These are phyloP conservation scores for Ypsolopha scabrella DNA, from an alignment of 2,888 invertebrate genomes.

Conservation along the genomic window DNA sequence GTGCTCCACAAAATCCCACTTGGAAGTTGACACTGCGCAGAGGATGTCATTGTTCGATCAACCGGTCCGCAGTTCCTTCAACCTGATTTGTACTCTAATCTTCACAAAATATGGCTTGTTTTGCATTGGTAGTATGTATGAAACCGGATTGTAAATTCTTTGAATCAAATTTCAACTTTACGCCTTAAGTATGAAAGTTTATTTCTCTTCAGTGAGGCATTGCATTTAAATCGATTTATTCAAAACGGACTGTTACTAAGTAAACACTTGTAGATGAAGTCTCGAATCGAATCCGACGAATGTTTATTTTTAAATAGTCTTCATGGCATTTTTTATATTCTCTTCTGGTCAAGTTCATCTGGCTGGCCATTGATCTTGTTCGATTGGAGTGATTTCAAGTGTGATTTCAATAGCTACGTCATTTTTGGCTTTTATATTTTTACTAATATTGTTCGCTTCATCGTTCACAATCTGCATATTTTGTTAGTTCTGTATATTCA, in stretches of 20 bases:
- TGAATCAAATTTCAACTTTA: not conserved
- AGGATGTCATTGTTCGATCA: constrained; percentile 34
- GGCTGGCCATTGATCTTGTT: constrained; percentile 37
- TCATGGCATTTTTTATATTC: constrained; percentile 24
- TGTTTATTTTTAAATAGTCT: constrained; percentile 58
- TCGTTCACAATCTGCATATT: not conserved
- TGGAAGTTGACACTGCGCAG: constrained; percentile 27
- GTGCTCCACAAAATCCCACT: constrained; percentile 28
- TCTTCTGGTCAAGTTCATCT: constrained; percentile 46
- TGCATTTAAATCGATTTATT: constrained; percentile 47
- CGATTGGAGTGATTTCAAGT: constrained; percentile 32
- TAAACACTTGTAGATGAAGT: constrained; percentile 56
- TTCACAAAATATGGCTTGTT: constrained; percentile 17
- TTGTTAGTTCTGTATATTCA: constrained; percentile 9
- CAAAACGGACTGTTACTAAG: constrained; percentile 62
- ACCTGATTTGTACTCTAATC: constrained; percentile 21
- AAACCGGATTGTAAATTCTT: not conserved
- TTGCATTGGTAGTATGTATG: not conserved
- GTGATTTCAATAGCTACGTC: constrained; percentile 31
- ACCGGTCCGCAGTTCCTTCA: constrained; percentile 9
- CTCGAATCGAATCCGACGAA: constrained; percentile 52
- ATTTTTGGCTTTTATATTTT: constrained; percentile 27
- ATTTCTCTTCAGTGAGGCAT: constrained; percentile 14
- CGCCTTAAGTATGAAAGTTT: constrained; percentile 14
- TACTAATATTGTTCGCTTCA: constrained; percentile 24